These are phyloP conservation scores for Pelochelys cantorii DNA, from an alignment of 2,797 vertebrate species.

Conservation along the genomic window DNA sequence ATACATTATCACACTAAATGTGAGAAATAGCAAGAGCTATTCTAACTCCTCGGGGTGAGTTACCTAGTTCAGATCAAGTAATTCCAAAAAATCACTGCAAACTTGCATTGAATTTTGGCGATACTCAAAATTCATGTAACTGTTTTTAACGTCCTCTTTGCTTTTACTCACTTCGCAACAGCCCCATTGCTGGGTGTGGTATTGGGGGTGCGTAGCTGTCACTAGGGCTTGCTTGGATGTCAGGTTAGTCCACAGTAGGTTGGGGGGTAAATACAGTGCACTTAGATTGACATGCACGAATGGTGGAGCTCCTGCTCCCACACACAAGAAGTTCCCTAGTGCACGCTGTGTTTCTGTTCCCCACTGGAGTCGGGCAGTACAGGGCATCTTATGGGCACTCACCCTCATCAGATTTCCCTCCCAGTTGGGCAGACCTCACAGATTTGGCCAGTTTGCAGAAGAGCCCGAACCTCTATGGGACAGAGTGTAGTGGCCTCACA, in stretches of 20 bases:
- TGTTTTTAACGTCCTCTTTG: not conserved
- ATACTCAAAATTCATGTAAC: not conserved
- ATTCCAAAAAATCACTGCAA: not conserved
- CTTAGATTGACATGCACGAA: not conserved
- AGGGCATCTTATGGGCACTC: not conserved
- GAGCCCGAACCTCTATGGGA: no score
- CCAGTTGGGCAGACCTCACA: no score
- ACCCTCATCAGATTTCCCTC: not conserved
- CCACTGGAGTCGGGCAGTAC: not conserved
- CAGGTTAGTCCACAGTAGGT: not conserved
- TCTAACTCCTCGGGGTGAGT: not conserved
- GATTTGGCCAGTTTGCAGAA: no score
- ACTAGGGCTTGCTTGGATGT: not conserved
- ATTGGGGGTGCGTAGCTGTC: not conserved
- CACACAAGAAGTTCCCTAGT: not conserved
- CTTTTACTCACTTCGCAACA: not conserved
- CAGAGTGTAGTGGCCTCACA: no score
- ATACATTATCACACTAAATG: not conserved
- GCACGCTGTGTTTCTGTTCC: not conserved
- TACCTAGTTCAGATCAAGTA: not conserved
- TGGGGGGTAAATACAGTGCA: not conserved
- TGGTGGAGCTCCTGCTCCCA: not conserved
- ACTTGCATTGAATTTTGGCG: not conserved
- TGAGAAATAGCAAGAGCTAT: not conserved
- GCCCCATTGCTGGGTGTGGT: fast-evolving